These are phyloP conservation scores for Loriculus beryllinus DNA, from an alignment of 2,797 vertebrate genomes.

Conservation along the genomic window DNA sequence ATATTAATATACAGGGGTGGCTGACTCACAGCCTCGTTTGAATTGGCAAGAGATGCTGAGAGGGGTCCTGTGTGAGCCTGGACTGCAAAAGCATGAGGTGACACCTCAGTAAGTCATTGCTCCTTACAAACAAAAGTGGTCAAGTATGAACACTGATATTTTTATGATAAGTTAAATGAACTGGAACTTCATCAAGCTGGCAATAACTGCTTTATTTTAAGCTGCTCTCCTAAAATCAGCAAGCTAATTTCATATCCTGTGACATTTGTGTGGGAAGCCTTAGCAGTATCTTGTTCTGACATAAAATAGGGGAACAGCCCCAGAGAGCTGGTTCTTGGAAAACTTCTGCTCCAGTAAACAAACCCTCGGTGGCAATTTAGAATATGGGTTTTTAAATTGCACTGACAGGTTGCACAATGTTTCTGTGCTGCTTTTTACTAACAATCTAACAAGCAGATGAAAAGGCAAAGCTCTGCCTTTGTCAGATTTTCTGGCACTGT, in stretches of 20 bases:
- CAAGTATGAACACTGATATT: neutral
- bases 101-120: neutral
- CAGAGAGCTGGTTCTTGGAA: neutral
- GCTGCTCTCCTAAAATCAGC: neutral
- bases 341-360: neutral
- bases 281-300: neutral
- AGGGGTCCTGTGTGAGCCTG: neutral
- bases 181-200: conserved; percentile 2
- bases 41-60: neutral
- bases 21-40: neutral
- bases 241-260: neutral
- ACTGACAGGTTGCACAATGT: neutral
- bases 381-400: neutral
- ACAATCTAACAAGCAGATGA: neutral
- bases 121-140: neutral
- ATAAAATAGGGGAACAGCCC: neutral
- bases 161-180: neutral
- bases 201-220: neutral
- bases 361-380: neutral
- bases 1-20: neutral
- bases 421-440: neutral
- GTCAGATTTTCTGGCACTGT: neutral
- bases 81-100: neutral
- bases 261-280: neutral
- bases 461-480: conserved; percentile 18